Evolutionary conservation across 1,140 invertebrate species (phyloP), one percentile per base, ranked within the genome.

Genomic region (Zaprionus vittiger): DNA sequence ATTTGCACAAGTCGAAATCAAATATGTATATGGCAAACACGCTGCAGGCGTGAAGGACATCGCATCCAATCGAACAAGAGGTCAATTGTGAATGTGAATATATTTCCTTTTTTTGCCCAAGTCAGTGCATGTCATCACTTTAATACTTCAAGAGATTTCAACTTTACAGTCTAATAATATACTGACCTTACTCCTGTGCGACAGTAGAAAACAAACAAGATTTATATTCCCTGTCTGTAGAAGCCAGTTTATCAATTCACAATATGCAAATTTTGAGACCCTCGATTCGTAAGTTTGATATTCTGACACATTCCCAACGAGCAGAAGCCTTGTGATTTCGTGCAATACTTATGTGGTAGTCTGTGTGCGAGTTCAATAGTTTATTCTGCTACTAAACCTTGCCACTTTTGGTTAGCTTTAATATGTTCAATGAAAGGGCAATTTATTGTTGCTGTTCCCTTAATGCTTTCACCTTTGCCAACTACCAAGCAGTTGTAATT

Each of bases 221-320:
- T 47, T 47, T 47, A 17, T 47, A 47, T 20, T 17, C n/a, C n/a
- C n/a, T 9, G 15, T 41, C 2, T 7, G n/a, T 47, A n/a, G 60
- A 60, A 38, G 24, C 24, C 52, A 59, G 17, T 47, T 54, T 20
- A n/a, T 7, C 44, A 64, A 59, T 20, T 52, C 12, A 15, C 54
- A 77, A 49, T 47, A 71, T 57, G 49, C 57, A 55, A 52, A 31
- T 68, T 15, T n/a, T 44, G 1, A 14, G 41, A 55, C 54, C 55
- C 65, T 80, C 54, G 52, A 41, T 73, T 68, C 77, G 77, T 74
- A 78, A 83, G 77, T 64, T 64, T 76, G 59, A 83, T 64, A 73
- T 71, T 64, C 49, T 31, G 41, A 22, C 26, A 47, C 14, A 56
- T 38, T 34, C 20, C 44, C 60, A 83, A 70, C 72, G 78, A 80